A percentile compares a stretch with the other conserved stretches of the same genome.
These are phyloP conservation scores for Heterodera filipjevi DNA, from an alignment of 2,888 invertebrate species.

Conservation along the genomic window DNA sequence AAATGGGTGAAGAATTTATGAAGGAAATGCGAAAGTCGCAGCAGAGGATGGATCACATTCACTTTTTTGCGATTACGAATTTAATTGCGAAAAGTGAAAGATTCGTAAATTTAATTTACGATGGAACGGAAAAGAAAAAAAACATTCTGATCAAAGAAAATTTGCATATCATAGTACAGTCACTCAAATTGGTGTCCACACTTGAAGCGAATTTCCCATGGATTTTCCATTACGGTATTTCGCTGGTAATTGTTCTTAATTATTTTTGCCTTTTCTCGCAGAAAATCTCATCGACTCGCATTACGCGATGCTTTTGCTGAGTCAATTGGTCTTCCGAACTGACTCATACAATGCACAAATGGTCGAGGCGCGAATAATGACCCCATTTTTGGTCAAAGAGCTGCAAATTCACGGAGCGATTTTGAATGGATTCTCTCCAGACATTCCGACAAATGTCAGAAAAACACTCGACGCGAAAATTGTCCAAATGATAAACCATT, in stretches of 20 bases:
- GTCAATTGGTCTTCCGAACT: neutral
- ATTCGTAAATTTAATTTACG: neutral
- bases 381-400: neutral
- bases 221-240: neutral
- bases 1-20: neutral
- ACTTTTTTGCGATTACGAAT: neutral
- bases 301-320: neutral
- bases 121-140: neutral
- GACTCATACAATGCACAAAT: neutral
- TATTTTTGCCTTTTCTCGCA: neutral
- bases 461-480: neutral
- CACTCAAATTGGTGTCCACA: neutral
- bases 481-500: neutral
- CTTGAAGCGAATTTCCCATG: neutral
- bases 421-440: neutral
- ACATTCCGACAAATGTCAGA: too few relatives aligned
- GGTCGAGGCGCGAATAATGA: neutral
- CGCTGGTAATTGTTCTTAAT: neutral
- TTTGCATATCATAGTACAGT: neutral
- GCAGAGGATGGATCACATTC: neutral
- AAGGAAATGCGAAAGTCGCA: neutral
- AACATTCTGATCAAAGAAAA: neutral
- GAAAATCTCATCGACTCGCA: neutral
- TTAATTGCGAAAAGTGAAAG: neutral
- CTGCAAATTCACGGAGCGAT: neutral